phyloP scores from a whole-genome alignment of 2,797 vertebrate species.

The Esox masquinongy region DNA sequence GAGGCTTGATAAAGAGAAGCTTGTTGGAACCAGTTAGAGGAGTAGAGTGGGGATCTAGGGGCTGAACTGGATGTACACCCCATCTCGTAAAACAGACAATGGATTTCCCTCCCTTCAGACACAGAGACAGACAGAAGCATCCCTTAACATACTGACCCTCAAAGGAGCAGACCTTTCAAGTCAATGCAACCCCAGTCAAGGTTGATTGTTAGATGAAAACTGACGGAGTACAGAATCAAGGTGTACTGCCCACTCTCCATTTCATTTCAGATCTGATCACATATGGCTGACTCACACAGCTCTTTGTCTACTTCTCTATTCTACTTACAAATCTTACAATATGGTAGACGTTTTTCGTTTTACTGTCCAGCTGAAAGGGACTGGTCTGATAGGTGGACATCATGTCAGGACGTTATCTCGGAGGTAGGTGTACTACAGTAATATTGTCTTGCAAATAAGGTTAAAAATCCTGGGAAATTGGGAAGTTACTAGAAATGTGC shows the following conservation, averaged over 20 bases:
- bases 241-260: not conserved
- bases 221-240: not conserved
- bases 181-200: not conserved
- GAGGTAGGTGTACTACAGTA: slow-evolving; percentile 35
- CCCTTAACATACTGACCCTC: not conserved
- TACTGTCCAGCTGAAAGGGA: not conserved
- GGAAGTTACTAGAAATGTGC: not conserved
- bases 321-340: not conserved
- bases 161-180: not conserved
- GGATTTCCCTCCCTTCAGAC: not conserved
- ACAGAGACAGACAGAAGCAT: not conserved
- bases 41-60: slow-evolving; percentile 14
- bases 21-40: slow-evolving; percentile 52
- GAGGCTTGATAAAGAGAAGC: slow-evolving; percentile 50
- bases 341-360: not conserved
- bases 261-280: not conserved
- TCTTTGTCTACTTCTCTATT: not conserved
- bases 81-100: not conserved
- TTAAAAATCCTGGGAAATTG: not conserved
- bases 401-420: not conserved
- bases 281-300: not conserved
- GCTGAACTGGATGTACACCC: not conserved
- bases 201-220: slow-evolving; percentile 25
- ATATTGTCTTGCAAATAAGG: slow-evolving; percentile 6
- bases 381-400: not conserved